Evolutionary conservation across 1,140 invertebrate species (phyloP).

Genomic region (Branchinecta lindahli): DNA sequence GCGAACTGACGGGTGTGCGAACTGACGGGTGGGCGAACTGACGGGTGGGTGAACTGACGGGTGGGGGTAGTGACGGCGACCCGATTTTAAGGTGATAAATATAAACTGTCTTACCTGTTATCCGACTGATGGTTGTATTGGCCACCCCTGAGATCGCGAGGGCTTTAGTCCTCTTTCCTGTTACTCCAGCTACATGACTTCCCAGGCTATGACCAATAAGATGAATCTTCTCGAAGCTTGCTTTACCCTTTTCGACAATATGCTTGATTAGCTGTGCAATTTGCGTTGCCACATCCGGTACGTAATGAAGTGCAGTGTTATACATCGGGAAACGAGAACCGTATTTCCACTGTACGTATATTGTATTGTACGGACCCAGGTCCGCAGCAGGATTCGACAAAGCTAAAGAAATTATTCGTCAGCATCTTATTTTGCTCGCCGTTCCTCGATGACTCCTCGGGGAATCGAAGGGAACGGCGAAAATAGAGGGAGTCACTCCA

Average conservation of each 20-base stretch:
- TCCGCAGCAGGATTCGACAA: background rate
- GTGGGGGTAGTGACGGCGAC: too few relatives aligned
- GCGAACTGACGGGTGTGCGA: too few relatives aligned
- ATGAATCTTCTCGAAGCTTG: background rate
- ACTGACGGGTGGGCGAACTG: too few relatives aligned
- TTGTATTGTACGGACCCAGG: background rate
- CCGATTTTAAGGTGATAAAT: too few relatives aligned
- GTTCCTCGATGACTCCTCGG: too few relatives aligned
- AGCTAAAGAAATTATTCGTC: background rate
- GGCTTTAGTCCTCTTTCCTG: background rate
- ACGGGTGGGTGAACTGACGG: too few relatives aligned
- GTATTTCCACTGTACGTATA: background rate
- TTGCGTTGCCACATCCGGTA: background rate
- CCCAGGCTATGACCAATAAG: background rate
- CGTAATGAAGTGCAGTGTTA: background rate
- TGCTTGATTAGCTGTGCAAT: background rate
- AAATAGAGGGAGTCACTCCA: too few relatives aligned
- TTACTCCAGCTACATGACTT: background rate
- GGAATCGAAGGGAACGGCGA: too few relatives aligned
- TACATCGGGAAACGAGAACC: background rate
- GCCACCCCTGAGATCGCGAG: background rate
- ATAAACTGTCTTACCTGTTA: background rate
- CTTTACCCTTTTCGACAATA: background rate
- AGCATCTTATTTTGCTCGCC: too few relatives aligned
- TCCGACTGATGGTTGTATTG: background rate